Conservation (phyloP, 2,888 invertebrate genomes). For the Siphlonurus alternatus region DNA sequence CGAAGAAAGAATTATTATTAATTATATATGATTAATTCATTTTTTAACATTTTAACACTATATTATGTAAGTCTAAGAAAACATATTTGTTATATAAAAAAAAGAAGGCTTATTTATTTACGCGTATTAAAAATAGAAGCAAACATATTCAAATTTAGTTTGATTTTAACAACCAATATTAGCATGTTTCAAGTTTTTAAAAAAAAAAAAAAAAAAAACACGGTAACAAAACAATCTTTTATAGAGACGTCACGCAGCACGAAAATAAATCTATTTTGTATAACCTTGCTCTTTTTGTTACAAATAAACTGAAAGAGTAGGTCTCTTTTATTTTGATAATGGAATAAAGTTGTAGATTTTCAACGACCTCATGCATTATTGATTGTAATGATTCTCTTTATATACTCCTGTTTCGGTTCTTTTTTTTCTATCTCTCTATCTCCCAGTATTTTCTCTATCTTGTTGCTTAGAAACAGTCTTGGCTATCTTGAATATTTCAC, state of each 20-base stretch:
- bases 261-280: background rate
- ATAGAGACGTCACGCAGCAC: background rate
- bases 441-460: background rate
- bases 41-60: no score
- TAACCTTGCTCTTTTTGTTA: background rate
- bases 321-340: background rate
- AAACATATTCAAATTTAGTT: no score
- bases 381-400: background rate
- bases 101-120: no score
- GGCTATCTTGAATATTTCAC: background rate
- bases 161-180: no score
- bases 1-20: no score
- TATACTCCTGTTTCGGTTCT: no score
- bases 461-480: background rate
- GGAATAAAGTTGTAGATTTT: background rate
- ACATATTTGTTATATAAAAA: no score
- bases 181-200: background rate
- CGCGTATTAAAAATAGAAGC: no score
- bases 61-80: no score
- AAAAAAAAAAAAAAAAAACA: background rate
- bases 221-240: background rate
- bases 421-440: background rate
- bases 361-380: background rate
- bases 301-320: background rate
- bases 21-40: no score